Conservation (phyloP, 2,888 invertebrate species). For the Watsonalla cultraria region DNA sequence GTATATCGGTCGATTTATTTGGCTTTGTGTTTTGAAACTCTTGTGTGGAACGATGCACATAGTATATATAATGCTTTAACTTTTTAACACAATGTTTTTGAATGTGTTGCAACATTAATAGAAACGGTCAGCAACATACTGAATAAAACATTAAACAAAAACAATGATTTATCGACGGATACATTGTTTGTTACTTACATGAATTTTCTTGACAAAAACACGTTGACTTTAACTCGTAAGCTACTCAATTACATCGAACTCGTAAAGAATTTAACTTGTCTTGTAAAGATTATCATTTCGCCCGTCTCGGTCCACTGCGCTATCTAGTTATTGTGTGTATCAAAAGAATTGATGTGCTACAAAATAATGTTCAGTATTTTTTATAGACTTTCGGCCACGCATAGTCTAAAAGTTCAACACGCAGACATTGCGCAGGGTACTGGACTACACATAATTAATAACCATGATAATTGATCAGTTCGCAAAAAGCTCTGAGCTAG, state of each 20-base stretch:
- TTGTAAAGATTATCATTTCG: neutral
- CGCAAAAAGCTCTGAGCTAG: no score
- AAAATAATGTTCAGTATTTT: no score
- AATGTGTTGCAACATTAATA: neutral
- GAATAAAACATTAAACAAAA: neutral
- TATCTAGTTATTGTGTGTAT: neutral
- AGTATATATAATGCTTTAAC: neutral
- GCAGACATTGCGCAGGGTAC: no score
- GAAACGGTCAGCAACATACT: neutral
- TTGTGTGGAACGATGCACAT: neutral
- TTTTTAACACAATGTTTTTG: neutral
- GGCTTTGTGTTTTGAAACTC: constrained; percentile 36
- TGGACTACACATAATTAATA: no score
- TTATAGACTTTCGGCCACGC: no score
- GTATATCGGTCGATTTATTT: constrained; percentile 61
- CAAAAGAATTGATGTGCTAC: no score
- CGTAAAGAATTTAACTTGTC: neutral
- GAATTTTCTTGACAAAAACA: neutral
- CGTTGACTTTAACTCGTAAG: no score
- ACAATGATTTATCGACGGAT: neutral
- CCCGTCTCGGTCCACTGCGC: neutral
- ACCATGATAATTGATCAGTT: no score
- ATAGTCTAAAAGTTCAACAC: no score
- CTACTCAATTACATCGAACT: neutral
- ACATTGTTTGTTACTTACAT: neutral